Evolutionary conservation across 2,113 vertebrate genomes (phyloP).

Genomic region (Baryphthengus martii): DNA sequence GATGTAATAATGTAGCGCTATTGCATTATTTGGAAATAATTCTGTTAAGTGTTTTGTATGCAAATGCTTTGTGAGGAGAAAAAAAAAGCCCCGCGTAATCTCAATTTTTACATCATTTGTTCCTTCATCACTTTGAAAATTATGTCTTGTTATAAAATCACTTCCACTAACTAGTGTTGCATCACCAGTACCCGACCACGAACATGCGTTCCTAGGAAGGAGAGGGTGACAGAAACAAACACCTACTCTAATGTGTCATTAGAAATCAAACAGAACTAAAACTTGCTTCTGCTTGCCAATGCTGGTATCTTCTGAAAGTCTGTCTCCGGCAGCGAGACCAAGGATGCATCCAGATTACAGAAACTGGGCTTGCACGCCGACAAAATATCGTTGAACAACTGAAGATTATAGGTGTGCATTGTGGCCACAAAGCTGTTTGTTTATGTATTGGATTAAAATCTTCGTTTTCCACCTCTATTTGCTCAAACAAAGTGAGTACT

Average conservation of each 20-base stretch:
- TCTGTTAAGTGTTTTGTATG: not conserved
- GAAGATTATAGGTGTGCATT: not conserved
- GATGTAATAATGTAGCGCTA: not conserved
- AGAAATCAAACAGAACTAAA: conserved; percentile 64
- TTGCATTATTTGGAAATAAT: conserved; percentile 31
- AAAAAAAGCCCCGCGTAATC: accelerated
- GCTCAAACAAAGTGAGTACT: not conserved
- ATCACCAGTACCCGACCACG: not conserved
- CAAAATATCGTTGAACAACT: not conserved
- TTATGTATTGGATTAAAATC: conserved; percentile 7
- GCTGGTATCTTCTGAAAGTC: conserved; percentile 10
- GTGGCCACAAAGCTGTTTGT: not conserved
- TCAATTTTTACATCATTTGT: not conserved
- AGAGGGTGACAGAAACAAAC: conserved; percentile 60
- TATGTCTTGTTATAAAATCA: conserved; percentile 11
- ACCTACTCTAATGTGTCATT: conserved; percentile 58
- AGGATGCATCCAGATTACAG: not conserved
- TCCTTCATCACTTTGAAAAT: conserved; percentile 2
- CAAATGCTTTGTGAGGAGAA: not conserved
- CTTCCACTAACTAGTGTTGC: conserved; percentile 9
- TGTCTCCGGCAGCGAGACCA: not conserved
- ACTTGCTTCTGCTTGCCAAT: conserved; percentile 19
- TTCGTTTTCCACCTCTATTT: not conserved
- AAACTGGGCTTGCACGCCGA: not conserved
- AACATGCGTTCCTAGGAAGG: conserved; percentile 15